phyloP scores from a whole-genome alignment of 2,888 invertebrate genomes.

The Scaeva pyrastri region DNA sequence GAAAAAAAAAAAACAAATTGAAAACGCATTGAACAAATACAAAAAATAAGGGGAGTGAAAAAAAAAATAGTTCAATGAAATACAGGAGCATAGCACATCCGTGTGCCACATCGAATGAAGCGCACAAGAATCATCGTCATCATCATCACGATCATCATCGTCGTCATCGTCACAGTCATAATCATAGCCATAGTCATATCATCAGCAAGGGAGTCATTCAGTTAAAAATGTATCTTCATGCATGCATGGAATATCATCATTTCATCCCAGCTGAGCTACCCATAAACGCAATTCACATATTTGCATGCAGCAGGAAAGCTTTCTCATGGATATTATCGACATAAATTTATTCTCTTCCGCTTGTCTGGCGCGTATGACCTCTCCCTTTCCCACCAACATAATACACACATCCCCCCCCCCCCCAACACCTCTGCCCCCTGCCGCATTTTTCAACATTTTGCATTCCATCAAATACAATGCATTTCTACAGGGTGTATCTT shows the following conservation, averaged over 20 bases:
- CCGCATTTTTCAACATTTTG: slow-evolving; percentile 2
- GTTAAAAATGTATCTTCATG: slow-evolving; percentile 66
- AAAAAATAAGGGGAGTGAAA: background rate
- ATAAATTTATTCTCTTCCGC: slow-evolving; percentile 66
- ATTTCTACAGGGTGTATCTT: slow-evolving; percentile 50
- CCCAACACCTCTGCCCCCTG: background rate
- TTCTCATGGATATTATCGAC: slow-evolving; percentile 58
- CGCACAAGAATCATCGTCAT: slow-evolving; percentile 55
- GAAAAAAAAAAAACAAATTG: slow-evolving; percentile 3
- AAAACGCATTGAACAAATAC: slow-evolving; percentile 36
- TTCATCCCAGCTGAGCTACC: slow-evolving; percentile 58
- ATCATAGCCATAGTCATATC: slow-evolving; percentile 31
- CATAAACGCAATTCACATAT: slow-evolving; percentile 58
- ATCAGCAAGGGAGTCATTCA: slow-evolving; percentile 60
- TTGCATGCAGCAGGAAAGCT: slow-evolving; percentile 48
- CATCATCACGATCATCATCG: background rate
- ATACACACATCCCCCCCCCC: background rate
- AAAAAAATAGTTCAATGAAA: slow-evolving; percentile 41
- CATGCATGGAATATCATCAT: slow-evolving; percentile 59
- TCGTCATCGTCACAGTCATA: background rate
- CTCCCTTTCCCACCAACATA: background rate
- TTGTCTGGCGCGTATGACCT: slow-evolving; percentile 68
- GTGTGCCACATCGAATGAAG: slow-evolving; percentile 51
- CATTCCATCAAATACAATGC: slow-evolving; percentile 61
- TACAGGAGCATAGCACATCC: slow-evolving; percentile 35